Percentiles rank a stretch among this genome's conserved stretches.
phyloP scores from a whole-genome alignment of 1,140 invertebrate genomes.

The Dryas iulia region DNA sequence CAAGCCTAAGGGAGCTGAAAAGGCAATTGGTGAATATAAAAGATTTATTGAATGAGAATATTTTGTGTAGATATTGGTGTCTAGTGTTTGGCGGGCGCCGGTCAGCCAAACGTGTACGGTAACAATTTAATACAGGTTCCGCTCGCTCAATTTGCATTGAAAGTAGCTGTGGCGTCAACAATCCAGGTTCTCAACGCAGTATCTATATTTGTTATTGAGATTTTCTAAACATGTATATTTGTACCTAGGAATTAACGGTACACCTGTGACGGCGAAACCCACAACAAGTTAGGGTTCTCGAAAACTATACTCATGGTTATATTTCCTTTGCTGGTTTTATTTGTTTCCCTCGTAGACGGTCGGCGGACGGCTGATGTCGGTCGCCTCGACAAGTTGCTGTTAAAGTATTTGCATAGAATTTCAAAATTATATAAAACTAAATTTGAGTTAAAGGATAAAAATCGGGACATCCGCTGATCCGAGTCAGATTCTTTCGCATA shows the following conservation, averaged over 20 bases:
- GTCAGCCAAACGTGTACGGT: conserved; percentile 13
- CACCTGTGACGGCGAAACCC: not conserved
- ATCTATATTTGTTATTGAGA: conserved; percentile 10
- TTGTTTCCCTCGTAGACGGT: not conserved
- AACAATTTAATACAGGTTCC: conserved; percentile 43
- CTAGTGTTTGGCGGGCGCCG: not conserved
- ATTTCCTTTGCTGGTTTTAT: not conserved
- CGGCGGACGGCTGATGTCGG: not conserved
- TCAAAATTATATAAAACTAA: not conserved
- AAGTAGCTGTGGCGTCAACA: conserved; percentile 31
- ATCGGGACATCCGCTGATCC: not conserved
- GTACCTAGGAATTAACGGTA: not conserved
- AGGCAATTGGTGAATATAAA: too few relatives aligned
- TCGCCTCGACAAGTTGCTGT: not conserved
- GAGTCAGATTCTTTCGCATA: not conserved
- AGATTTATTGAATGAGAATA: not conserved
- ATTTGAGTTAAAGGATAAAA: not conserved
- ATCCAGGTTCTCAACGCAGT: conserved; percentile 14
- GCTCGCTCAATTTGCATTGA: conserved; percentile 43
- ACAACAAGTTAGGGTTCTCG: too few relatives aligned
- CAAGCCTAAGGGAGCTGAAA: too few relatives aligned
- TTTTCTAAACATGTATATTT: too few relatives aligned
- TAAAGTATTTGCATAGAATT: not conserved
- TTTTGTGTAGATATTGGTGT: not conserved
- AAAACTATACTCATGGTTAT: not conserved